phyloP scores from a whole-genome alignment of 2,888 invertebrate species.

The Lomographa bimaculata region DNA sequence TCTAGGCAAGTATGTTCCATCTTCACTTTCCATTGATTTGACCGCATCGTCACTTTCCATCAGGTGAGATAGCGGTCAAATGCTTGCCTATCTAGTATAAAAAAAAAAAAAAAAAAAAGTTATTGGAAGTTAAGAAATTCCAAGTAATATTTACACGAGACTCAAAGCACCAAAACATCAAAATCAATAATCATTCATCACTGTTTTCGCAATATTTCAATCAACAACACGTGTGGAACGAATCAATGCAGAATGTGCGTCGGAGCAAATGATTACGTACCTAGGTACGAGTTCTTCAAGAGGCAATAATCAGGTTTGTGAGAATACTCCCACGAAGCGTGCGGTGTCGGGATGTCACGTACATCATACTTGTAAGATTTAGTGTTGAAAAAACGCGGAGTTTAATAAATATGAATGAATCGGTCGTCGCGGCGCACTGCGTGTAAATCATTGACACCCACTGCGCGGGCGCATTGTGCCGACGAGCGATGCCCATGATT shows the following conservation, averaged over 20 bases:
- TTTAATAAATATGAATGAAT: slow-evolving; percentile 77
- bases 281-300: slow-evolving; percentile 19
- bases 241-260: slow-evolving; percentile 25
- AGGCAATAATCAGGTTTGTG: slow-evolving; percentile 23
- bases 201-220: slow-evolving; percentile 16
- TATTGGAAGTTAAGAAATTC: slow-evolving; percentile 6
- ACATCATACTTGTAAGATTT: slow-evolving; percentile 62
- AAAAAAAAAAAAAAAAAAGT: too few relatives aligned
- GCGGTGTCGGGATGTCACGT: slow-evolving; percentile 53
- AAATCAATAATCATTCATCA: slow-evolving; percentile 33
- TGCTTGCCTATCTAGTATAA: too few relatives aligned
- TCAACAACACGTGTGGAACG: slow-evolving; percentile 23
- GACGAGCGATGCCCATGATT: slow-evolving; percentile 16
- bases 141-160: slow-evolving; percentile 2
- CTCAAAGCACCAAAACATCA: slow-evolving; percentile 26
- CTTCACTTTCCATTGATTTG: too few relatives aligned
- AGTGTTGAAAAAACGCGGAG: slow-evolving; percentile 64
- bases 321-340: slow-evolving; percentile 31
- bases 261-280: slow-evolving; percentile 24
- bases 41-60: too few relatives aligned
- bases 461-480: slow-evolving; percentile 58
- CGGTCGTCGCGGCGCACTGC: slow-evolving; percentile 49
- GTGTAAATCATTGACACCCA: slow-evolving; percentile 76
- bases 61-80: too few relatives aligned
- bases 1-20: too few relatives aligned